These are phyloP conservation scores for Napeogenes inachia DNA, from an alignment of 2,888 invertebrate species.

Conservation along the genomic window DNA sequence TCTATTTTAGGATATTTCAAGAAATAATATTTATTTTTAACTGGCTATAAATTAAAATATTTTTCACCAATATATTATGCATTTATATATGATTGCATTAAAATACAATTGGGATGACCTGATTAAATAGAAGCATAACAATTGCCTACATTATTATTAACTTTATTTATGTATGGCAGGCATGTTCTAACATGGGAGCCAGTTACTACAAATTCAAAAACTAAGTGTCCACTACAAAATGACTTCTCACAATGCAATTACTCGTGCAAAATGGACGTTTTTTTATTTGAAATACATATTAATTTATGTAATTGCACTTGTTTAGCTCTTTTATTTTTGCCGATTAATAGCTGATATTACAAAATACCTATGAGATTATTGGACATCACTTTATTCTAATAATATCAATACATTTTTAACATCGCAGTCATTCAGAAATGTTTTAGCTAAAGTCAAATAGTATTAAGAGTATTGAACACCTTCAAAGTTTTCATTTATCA, in stretches of 20 bases:
- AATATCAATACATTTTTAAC: slow-evolving; percentile 21
- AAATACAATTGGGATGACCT: slow-evolving; percentile 12
- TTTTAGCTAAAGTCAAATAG: slow-evolving; percentile 22
- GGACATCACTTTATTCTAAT: slow-evolving; percentile 32
- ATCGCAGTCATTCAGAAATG: slow-evolving; percentile 29
- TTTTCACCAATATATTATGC: no score
- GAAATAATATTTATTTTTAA: background rate
- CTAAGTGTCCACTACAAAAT: slow-evolving; percentile 34
- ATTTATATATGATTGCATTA: no score
- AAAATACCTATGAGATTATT: slow-evolving; percentile 36
- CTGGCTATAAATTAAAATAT: no score
- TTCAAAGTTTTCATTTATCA: slow-evolving; percentile 20
- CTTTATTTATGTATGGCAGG: slow-evolving; percentile 25
- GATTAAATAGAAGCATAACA: slow-evolving; percentile 22
- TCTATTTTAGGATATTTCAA: background rate
- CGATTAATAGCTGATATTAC: slow-evolving; percentile 42
- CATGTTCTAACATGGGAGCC: slow-evolving; percentile 18
- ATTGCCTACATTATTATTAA: slow-evolving; percentile 18
- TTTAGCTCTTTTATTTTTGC: slow-evolving; percentile 48
- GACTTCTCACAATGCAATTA: slow-evolving; percentile 44
- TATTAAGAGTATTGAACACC: slow-evolving; percentile 33
- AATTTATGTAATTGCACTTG: slow-evolving; percentile 69
- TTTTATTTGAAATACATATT: slow-evolving; percentile 50
- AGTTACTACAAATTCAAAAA: slow-evolving; percentile 17
- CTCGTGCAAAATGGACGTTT: slow-evolving; percentile 65